Evolutionary conservation across 2,113 vertebrate genomes (phyloP).

Genomic region (Nasalis larvatus): DNA sequence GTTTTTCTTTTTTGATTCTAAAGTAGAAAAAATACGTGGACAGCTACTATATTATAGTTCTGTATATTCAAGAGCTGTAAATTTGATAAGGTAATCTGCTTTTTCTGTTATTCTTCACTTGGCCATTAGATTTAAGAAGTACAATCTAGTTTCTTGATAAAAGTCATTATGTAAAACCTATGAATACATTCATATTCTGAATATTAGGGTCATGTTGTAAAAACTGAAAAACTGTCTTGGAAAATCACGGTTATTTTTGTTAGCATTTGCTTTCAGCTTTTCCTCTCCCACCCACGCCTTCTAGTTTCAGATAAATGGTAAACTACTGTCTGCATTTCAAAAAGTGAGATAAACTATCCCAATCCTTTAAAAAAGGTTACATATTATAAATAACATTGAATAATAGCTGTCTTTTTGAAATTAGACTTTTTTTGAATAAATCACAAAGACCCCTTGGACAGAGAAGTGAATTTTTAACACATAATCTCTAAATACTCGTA

Average conservation of each 20-base stretch:
- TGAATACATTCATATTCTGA: slow-evolving; percentile 87
- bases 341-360: slow-evolving; percentile 85
- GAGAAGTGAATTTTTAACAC: slow-evolving; percentile 83
- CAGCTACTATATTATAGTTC: slow-evolving; percentile 85
- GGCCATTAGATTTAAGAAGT: slow-evolving; percentile 88
- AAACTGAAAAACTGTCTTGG: slow-evolving; percentile 84
- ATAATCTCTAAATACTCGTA: slow-evolving; percentile 83
- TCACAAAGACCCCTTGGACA: slow-evolving; percentile 84
- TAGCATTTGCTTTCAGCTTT: slow-evolving; percentile 84
- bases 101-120: slow-evolving; percentile 86
- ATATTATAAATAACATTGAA: slow-evolving; percentile 88
- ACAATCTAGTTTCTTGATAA: slow-evolving; percentile 87
- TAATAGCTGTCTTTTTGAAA: slow-evolving; percentile 85
- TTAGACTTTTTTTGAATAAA: slow-evolving; percentile 85
- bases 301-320: slow-evolving; percentile 76
- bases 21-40: slow-evolving; percentile 84
- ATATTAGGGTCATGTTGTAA: slow-evolving; percentile 88
- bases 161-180: slow-evolving; percentile 89
- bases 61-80: slow-evolving; percentile 87
- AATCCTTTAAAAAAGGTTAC: slow-evolving; percentile 83
- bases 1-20: slow-evolving; percentile 81
- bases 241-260: slow-evolving; percentile 85
- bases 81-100: slow-evolving; percentile 89
- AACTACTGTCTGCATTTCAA: slow-evolving; percentile 86
- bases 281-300: slow-evolving; percentile 74